Base-by-base conservation (phyloP, 1,140 invertebrate genomes). In the Amphibalanus amphitrite region DNA sequence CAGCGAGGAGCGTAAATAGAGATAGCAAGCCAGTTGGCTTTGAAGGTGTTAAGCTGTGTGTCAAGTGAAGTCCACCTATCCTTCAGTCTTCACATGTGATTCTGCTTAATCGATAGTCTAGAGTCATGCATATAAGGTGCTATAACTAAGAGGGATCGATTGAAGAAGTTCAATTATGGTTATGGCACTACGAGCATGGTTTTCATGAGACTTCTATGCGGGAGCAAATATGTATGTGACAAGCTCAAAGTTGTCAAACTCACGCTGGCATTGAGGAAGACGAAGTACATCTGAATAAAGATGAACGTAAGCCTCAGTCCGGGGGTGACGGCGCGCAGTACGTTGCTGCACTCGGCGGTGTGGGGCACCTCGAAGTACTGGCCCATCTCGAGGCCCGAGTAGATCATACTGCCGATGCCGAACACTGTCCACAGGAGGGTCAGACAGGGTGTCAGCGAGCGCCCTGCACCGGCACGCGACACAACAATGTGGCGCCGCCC, bases 281-380 rank as follows among this genome's bases (percentile, higher is more conserved):
- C 94, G 82, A 95, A 96, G 80, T 95, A 95, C 86, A 95, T 93
- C 81, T 96, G 93, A 75, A 94, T 90, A 78, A 96, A 93, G 75
- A 93, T 95, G 82, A 96, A 94, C 69, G 90, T 87, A 89, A 95
- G 93, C 74, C 92, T 83, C 0, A 90, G 90, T 8, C 89, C 88
- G 0, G 93, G 92, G 0, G 91, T 93, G 10, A 95, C 79, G 0
- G 90, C 91, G 40, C 93, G 82, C 77, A 95, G 83, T 25, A 93
- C 87, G 77, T 92, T 93, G 78, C 92, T 88, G 77, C 92, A 95
- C 75, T 91, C 89, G 23, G 89, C 89, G 76, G 91, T 88, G 59
- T 85, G 82, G 78, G 92, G 89, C 68, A 93, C 80, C 80, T 96
- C 93, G 79, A 95, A 95, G 78, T 94, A 95, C 79, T 93, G 90